A percentile compares a stretch with the other conserved stretches of the same genome.
phyloP scores from a whole-genome alignment of 2,888 invertebrate genomes.

The Xiphydria camelus region DNA sequence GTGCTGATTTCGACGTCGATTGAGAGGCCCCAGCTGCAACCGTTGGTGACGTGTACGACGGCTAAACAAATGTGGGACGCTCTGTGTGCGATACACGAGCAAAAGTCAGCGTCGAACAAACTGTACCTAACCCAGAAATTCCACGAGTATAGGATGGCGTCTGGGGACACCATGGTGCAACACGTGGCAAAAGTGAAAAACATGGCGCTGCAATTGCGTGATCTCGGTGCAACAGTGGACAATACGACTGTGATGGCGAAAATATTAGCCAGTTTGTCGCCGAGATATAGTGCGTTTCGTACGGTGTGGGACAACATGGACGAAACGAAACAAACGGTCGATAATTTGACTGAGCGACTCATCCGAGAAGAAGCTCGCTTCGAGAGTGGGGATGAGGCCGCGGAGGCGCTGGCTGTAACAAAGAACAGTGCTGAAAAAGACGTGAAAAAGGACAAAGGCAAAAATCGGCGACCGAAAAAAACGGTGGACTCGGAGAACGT shows the following conservation, averaged over 20 bases:
- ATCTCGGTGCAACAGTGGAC: too few species aligned
- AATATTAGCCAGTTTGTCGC: too few species aligned
- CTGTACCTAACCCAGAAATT: slow-evolving; percentile 11
- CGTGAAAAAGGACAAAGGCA: background rate
- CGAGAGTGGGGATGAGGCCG: too few species aligned
- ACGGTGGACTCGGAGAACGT: background rate
- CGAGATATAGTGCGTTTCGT: too few species aligned
- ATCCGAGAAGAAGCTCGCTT: too few species aligned
- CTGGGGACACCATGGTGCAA: slow-evolving; percentile 8
- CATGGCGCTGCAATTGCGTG: too few species aligned
- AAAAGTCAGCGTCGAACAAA: slow-evolving; percentile 9
- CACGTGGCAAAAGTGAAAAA: too few species aligned
- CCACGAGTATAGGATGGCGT: slow-evolving; percentile 16
- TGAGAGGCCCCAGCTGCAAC: slow-evolving; percentile 17
- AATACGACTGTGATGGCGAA: too few species aligned
- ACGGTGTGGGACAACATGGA: too few species aligned
- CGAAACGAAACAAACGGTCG: too few species aligned
- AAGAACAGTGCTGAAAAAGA: background rate
- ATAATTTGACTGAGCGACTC: too few species aligned
- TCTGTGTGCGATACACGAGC: slow-evolving; percentile 8
- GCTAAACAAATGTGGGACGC: slow-evolving; percentile 23
- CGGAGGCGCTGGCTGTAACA: background rate
- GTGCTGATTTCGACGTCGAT: slow-evolving; percentile 21
- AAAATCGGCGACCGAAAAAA: background rate
- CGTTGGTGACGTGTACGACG: slow-evolving; percentile 18